phyloP scores from a whole-genome alignment of 2,113 vertebrate species.

The Sander vitreus region DNA sequence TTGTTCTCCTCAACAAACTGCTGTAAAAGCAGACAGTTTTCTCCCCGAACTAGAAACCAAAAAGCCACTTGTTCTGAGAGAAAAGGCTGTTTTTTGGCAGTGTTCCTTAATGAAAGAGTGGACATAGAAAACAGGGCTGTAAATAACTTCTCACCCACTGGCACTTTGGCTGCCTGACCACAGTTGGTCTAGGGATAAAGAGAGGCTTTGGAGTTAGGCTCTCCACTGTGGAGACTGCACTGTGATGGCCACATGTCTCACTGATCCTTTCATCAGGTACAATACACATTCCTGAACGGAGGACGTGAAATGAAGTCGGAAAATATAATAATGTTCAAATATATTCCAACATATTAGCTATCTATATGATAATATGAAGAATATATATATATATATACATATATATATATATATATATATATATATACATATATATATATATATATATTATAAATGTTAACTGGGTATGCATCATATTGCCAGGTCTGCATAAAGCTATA shows the following conservation, averaged over 20 bases:
- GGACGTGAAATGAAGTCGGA: not conserved
- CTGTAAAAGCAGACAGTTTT: conserved; percentile 19
- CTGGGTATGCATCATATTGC: too few relatives aligned
- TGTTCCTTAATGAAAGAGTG: conserved; percentile 2
- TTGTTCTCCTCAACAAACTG: conserved; percentile 53
- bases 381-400: too few relatives aligned
- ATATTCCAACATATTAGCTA: too few relatives aligned
- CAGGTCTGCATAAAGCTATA: too few relatives aligned
- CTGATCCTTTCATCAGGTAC: not conserved
- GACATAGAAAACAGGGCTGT: conserved; percentile 36
- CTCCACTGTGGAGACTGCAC: conserved; percentile 28
- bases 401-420: too few relatives aligned
- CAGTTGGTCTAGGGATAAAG: conserved; percentile 41
- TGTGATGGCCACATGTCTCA: conserved; percentile 1
- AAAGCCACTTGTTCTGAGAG: not conserved
- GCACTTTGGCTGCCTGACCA: conserved; percentile 44
- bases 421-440: too few relatives aligned
- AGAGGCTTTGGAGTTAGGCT: conserved; percentile 45
- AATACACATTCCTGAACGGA: rapidly evolving
- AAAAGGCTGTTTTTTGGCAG: conserved; percentile 8
- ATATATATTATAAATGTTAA: too few relatives aligned
- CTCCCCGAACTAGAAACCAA: conserved; percentile 8
- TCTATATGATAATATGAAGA: too few relatives aligned
- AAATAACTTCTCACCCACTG: conserved; percentile 62
- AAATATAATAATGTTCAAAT: too few relatives aligned